Base-by-base conservation (phyloP, 2,888 invertebrate genomes). In the Lissocephala sabroskyi region DNA sequence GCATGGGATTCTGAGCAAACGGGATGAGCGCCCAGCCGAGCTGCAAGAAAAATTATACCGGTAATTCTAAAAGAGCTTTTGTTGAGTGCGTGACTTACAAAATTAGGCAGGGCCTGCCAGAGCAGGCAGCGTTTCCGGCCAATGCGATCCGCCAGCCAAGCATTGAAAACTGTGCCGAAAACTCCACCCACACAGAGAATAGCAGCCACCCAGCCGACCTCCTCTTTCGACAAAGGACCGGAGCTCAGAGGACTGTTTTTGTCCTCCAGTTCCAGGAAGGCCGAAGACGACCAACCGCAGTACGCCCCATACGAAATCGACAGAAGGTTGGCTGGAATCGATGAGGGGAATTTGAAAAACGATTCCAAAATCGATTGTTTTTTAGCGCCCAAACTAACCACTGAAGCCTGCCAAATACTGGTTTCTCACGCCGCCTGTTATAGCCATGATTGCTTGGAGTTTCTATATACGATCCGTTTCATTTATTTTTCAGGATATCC, bases 131-230 rank as follows among this genome's bases (percentile, higher is more conserved):
- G 50, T 45, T 79, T 82, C 6, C 82, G 55, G 2, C 84, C 84
- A 42, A 79, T 65, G 49, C 55, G 77, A 11, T 84, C 81, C 0
- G 83, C 67, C 36, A 76, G 44, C 82, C 84, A 84, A 0, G 80
- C 73, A 26, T 79, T 83, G 3, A 83, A 49, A 3, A 82, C 39
- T 5, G 79, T 81, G 9, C 85, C 84, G 4, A 79, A 6, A 0
- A 79, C 23, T 0, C 82, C 84, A 1, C 85, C 84, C 28, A 83
- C 36, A 14, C 83, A 81, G 0, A 85, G 53, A 2, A 76, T 67
- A 0, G 83, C 71, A 1, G 80, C 82, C n/a, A 85, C 80, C 81
- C 81, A 84, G 6, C 85, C 84, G 17, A 71, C 67, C 45, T 84
- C 79, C n/a, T 67, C 62, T 29, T 53, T 49, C 2, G 56, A 70